Conservation (phyloP, 2,888 invertebrate genomes). For the Callinectes sapidus region DNA sequence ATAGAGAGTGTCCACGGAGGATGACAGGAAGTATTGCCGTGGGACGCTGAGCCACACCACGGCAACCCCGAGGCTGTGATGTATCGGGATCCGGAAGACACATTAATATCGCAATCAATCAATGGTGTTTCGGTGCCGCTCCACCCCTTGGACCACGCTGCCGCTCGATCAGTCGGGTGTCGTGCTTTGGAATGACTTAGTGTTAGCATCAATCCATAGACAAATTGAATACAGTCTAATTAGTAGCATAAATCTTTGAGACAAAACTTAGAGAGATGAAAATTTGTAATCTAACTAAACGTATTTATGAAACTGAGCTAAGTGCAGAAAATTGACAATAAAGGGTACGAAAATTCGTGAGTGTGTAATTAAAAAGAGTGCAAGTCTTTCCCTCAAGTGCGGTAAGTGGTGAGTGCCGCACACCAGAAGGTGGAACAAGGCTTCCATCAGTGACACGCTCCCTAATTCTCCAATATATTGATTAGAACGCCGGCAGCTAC, state of each 20-base stretch:
- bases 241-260: neutral
- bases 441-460: neutral
- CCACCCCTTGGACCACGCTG: neutral
- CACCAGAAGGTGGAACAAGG: neutral
- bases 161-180: neutral
- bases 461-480: slow-evolving; percentile 16
- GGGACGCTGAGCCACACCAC: neutral
- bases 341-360: neutral
- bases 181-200: neutral
- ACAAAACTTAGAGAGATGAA: neutral
- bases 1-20: neutral
- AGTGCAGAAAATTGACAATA: neutral
- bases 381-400: neutral
- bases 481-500: neutral
- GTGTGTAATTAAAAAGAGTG: neutral
- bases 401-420: neutral
- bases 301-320: neutral
- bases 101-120: neutral
- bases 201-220: neutral
- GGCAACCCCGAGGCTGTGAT: neutral
- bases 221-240: neutral
- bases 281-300: neutral
- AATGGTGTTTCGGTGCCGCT: neutral
- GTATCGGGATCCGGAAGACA: neutral
- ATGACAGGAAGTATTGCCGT: neutral